Base-by-base conservation (phyloP, 2,113 vertebrate genomes). In the Xenotilapia longispinis region DNA sequence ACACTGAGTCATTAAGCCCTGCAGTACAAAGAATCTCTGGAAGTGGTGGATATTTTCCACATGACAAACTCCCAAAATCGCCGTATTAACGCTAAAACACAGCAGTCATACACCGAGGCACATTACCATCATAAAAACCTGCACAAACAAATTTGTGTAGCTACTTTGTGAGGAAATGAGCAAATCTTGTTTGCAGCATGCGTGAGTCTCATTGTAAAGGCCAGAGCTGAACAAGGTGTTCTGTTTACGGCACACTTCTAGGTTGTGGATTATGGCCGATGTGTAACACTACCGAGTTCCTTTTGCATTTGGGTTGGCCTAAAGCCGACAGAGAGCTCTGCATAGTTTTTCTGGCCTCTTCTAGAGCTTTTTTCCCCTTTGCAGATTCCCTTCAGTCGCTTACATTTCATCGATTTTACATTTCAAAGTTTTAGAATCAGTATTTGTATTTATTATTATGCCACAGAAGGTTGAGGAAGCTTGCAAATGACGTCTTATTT, bases 101-200 rank as follows among this genome's bases (percentile, higher is more conserved):
- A 49, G 87, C 89, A 88, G 88, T 88, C 88, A 84, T 13, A 63
- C 47, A 3, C 5, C 0, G 3, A 75, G 40, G 5, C 51, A 3
- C 42, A 80, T 11, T 2, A 70, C 81, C 81, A 78, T 68, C 79
- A 81, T 85, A 80, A 85, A 81, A 85, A 42, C 26, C 60, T 87
- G 84, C 63, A 92, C 63, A 89, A 87, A 91, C 87, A 86, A 65
- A 87, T 47, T 26, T 28, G 79, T 75, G 57, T 47, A 81, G 40
- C 21, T 40, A 38, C 84, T 84, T 84, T 81, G 38, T 89, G 45
- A 73, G 65, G 51, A 42, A 38, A 45, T 81, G 86, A 85, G 83
- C 83, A 85, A 75, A 80, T 60, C 75, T 23, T 68, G 86, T 83
- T 63, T 7, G 2, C 28, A 12, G 88, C 51, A 57, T 58, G 79